Percentiles rank a stretch among this genome's conserved stretches.
Evolutionary conservation across 2,797 vertebrate genomes (phyloP).

Genomic region (Eulemur rubriventer): DNA sequence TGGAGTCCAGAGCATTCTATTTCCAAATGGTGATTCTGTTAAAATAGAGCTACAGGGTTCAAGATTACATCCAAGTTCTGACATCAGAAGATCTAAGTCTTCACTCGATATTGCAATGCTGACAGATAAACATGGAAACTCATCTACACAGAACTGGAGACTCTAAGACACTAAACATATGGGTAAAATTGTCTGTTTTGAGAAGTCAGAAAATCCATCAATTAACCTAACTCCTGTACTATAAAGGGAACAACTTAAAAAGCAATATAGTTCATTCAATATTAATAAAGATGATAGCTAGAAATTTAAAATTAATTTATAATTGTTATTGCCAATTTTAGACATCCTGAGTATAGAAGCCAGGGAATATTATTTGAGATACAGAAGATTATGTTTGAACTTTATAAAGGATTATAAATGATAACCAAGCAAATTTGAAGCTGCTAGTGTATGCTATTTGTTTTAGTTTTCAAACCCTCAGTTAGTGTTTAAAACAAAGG

Average conservation of each 20-base stretch:
- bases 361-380: slow-evolving; percentile 10
- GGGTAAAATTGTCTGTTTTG: background rate
- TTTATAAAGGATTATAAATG: slow-evolving; percentile 26
- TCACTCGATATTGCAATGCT: background rate
- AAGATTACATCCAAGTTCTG: background rate
- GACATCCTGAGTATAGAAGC: background rate
- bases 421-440: slow-evolving; percentile 13
- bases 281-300: background rate
- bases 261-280: background rate
- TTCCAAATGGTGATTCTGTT: background rate
- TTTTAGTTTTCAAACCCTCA: background rate
- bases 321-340: background rate
- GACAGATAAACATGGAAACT: background rate
- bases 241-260: background rate
- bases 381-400: slow-evolving; percentile 38
- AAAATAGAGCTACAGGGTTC: background rate
- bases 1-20: background rate
- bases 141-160: background rate
- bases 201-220: slow-evolving; percentile 9
- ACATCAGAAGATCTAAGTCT: background rate
- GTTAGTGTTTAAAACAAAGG: slow-evolving; percentile 17
- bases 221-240: background rate
- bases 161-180: background rate
- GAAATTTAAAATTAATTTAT: slow-evolving; percentile 1
- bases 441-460: background rate